phyloP scores from a whole-genome alignment of 2,113 vertebrate genomes.

The Lathamus discolor region DNA sequence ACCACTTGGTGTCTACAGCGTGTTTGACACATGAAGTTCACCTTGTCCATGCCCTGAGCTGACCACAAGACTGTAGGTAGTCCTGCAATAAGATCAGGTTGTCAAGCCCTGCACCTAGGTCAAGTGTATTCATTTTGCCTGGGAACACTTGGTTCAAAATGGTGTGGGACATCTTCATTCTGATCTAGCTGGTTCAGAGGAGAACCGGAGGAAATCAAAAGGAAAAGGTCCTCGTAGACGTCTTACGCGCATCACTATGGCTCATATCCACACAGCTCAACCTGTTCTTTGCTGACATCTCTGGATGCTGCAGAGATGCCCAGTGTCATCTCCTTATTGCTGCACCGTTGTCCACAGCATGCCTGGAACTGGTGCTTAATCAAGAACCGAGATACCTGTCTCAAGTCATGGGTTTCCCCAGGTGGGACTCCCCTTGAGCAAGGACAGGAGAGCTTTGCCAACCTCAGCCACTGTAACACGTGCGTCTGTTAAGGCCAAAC shows the following conservation, averaged over 20 bases:
- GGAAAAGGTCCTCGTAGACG: background rate
- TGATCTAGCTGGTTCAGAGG: background rate
- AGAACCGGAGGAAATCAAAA: background rate
- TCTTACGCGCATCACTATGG: fast-evolving
- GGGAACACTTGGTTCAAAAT: background rate
- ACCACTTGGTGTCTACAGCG: fast-evolving
- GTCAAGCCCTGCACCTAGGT: background rate
- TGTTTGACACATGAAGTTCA: background rate
- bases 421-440: background rate
- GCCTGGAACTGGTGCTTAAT: background rate
- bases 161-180: background rate
- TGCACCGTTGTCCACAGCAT: fast-evolving
- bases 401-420: background rate
- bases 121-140: background rate
- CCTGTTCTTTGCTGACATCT: background rate
- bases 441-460: background rate
- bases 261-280: background rate
- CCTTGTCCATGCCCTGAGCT: background rate
- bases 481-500: background rate
- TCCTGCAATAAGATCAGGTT: background rate
- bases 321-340: background rate
- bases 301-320: background rate
- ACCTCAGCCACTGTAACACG: background rate
- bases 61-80: background rate
- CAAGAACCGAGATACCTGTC: background rate